phyloP scores from a whole-genome alignment of 2,797 vertebrate genomes.

The Loriculus beryllinus region DNA sequence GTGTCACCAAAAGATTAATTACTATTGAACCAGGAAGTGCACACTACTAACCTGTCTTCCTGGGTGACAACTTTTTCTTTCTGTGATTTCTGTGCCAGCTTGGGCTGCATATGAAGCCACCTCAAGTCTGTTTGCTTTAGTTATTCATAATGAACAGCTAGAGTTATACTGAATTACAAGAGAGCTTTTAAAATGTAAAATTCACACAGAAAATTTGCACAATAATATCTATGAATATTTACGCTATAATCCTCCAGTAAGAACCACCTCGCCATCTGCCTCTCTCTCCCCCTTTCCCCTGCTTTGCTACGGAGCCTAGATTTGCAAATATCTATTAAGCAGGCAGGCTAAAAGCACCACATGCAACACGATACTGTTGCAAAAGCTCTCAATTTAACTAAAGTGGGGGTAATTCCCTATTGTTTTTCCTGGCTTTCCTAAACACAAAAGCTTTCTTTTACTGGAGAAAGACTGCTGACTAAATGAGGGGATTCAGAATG shows the following conservation, averaged over 20 bases:
- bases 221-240: constrained; percentile 52
- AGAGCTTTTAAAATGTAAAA: constrained; percentile 21
- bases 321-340: constrained; percentile 16
- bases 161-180: not conserved
- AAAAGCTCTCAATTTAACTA: constrained; percentile 19
- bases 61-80: not conserved
- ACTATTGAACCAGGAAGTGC: not conserved
- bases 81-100: not conserved
- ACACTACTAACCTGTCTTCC: not conserved
- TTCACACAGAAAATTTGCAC: constrained; percentile 32
- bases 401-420: constrained; percentile 4
- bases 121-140: not conserved
- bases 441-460: constrained; percentile 47
- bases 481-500: constrained; percentile 10
- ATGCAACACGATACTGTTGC: constrained; percentile 12
- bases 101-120: not conserved
- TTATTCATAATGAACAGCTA: not conserved
- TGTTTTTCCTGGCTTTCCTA: constrained; percentile 16
- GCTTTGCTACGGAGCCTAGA: not conserved
- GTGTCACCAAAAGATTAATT: not conserved
- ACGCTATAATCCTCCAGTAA: constrained; percentile 5
- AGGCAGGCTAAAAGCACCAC: constrained; percentile 11
- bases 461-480: not conserved
- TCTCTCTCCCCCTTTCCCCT: not conserved
- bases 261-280: constrained; percentile 21